phyloP scores from a whole-genome alignment of 2,113 vertebrate species.

The Notothenia coriiceps region DNA sequence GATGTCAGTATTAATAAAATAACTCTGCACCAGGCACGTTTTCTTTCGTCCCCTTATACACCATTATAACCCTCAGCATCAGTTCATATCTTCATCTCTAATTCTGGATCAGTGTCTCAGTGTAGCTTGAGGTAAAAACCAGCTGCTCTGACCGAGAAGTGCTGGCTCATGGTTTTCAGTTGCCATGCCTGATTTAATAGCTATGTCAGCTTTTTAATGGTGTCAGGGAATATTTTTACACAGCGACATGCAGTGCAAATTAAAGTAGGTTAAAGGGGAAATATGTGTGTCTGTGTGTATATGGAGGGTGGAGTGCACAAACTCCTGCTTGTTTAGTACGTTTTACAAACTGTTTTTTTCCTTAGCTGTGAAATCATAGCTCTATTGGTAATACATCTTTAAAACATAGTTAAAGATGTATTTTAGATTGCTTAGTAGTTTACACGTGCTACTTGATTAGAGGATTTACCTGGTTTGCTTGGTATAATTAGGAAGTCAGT shows the following conservation, averaged over 20 bases:
- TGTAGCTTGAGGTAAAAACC: background rate
- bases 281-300: background rate
- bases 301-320: background rate
- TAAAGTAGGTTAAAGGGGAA: conserved; percentile 39
- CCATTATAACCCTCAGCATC: background rate
- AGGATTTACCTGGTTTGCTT: background rate
- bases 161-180: background rate
- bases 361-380: background rate
- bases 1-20: background rate
- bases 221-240: background rate
- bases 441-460: no score
- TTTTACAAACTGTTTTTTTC: background rate
- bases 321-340: no score
- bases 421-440: background rate
- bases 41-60: background rate
- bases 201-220: background rate
- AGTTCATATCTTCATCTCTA: background rate
- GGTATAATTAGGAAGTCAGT: background rate
- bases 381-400: background rate
- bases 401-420: background rate
- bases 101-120: conserved; percentile 20
- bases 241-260: background rate
- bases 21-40: no score
- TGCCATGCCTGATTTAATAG: background rate
- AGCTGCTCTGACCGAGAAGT: background rate